Evolutionary conservation across 1,140 invertebrate species (phyloP).

Genomic region (Pseudomyrmex dendroicus): DNA sequence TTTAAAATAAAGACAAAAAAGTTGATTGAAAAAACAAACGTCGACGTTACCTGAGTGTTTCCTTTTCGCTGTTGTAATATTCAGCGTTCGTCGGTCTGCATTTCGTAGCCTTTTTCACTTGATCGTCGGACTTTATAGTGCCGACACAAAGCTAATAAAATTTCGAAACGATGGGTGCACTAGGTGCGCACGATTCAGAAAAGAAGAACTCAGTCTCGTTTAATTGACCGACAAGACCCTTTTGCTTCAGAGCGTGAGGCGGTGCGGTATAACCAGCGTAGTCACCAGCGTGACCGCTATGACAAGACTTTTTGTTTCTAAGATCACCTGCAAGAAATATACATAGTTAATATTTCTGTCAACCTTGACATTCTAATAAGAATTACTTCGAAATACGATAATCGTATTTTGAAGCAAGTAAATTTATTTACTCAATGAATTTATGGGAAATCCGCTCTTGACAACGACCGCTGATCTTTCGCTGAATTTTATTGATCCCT

Average conservation of each 20-base stretch:
- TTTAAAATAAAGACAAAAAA: neutral
- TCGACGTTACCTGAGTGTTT: conserved; percentile 87
- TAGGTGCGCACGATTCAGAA: conserved; percentile 82
- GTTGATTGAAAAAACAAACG: neutral
- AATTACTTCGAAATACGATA: neutral
- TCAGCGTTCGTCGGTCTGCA: conserved; percentile 81
- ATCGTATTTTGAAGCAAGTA: neutral
- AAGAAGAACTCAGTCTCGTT: conserved; percentile 85
- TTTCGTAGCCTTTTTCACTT: conserved; percentile 75
- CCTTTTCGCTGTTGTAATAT: conserved; percentile 82
- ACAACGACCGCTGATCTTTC: no score
- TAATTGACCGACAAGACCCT: conserved; percentile 82
- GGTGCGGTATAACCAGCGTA: conserved; percentile 87
- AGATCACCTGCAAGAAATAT: conserved; percentile 79
- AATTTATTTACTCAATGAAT: no score
- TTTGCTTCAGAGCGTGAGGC: conserved; percentile 82
- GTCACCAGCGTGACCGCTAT: conserved; percentile 79
- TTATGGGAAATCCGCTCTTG: no score
- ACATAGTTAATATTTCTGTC: no score
- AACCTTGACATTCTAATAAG: neutral
- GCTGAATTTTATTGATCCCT: no score
- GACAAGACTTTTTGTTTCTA: conserved; percentile 87
- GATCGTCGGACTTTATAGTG: conserved; percentile 77
- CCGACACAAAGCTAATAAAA: conserved; percentile 83
- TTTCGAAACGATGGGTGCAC: conserved; percentile 77